Base-by-base conservation (phyloP, 35 echinoderm and acorn worm genomes). In the Lytechinus variegatus region DNA sequence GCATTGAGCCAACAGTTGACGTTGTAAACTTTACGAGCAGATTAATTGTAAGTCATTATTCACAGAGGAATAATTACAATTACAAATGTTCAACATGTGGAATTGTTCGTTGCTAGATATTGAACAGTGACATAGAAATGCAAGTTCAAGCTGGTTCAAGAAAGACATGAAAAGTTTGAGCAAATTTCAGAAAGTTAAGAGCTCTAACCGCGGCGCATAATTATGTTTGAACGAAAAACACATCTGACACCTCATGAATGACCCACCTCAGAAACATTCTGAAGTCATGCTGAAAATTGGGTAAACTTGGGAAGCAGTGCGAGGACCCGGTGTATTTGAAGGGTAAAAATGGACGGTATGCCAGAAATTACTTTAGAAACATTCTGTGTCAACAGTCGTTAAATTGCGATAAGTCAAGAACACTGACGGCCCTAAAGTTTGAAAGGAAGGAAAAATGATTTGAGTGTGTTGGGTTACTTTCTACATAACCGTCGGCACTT, bases 401-500 rank as follows among this genome's bases (percentile, higher is more conserved):
- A 90, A 44, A 54, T 90, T 52, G 52, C 88, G 52, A 44, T 44
- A 54, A 90, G 88, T 90, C 88, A 90, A 90, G 88, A 90, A 54
- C 88, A 90, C 88, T 54, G 28, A 14, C 52, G 88, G 33, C 14
- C 52, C 88, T 10, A 90, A 90, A 54, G 52, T 90, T 90, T 90
- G 88, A 54, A 90, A 54, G 52, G 28, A 54, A 90, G 88, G 29
- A 57, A 93, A 56, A 93, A 57, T 93, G 92, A 93, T 93, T 54
- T 93, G 54, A 57, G 92, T 93, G 92, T 93, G 92, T 93, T 21
- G 92, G 53, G 92, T 93, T 93, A 93, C 92, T 93, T 27, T 93
- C 92, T 57, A 93, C 92, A 93, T 93, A 93, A n/a, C 92, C 92
- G 54, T 55, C 54, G 92, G 92, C 92, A 12, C 28, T 54, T 28